phyloP scores from a whole-genome alignment of 2,113 vertebrate genomes.

The Empidonax traillii region DNA sequence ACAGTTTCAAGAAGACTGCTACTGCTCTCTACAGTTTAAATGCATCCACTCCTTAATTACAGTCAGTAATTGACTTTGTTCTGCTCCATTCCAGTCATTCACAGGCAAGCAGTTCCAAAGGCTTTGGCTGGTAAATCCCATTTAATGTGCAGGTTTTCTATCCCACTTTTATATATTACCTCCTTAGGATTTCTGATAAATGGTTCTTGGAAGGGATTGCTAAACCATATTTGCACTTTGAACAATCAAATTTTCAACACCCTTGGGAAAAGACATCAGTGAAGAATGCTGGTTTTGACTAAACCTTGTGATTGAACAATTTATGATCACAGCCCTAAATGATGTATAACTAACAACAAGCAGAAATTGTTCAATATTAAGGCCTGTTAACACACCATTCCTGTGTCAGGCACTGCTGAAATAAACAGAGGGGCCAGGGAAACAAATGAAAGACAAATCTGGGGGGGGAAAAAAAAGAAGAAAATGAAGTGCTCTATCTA shows the following conservation, averaged over 20 bases:
- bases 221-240: slow-evolving; percentile 78
- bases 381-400: neutral
- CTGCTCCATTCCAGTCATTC: slow-evolving; percentile 75
- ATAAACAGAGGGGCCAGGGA: neutral
- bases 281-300: slow-evolving; percentile 71
- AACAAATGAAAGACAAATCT: slow-evolving; percentile 24
- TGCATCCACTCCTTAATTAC: slow-evolving; percentile 86
- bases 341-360: slow-evolving; percentile 64
- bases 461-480: neutral
- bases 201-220: slow-evolving; percentile 77
- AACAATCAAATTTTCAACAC: slow-evolving; percentile 77
- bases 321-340: slow-evolving; percentile 73
- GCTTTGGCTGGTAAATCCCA: slow-evolving; percentile 75
- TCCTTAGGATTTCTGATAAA: slow-evolving; percentile 77
- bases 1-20: slow-evolving; percentile 92
- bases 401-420: neutral
- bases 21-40: slow-evolving; percentile 99
- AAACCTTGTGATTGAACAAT: slow-evolving; percentile 70
- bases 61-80: slow-evolving; percentile 83
- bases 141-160: slow-evolving; percentile 74
- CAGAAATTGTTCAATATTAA: slow-evolving; percentile 46
- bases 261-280: slow-evolving; percentile 67
- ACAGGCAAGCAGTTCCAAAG: slow-evolving; percentile 73
- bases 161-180: slow-evolving; percentile 71
- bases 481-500: neutral